Conservation (phyloP, 1,140 invertebrate species). For the Caerostris darwini region DNA sequence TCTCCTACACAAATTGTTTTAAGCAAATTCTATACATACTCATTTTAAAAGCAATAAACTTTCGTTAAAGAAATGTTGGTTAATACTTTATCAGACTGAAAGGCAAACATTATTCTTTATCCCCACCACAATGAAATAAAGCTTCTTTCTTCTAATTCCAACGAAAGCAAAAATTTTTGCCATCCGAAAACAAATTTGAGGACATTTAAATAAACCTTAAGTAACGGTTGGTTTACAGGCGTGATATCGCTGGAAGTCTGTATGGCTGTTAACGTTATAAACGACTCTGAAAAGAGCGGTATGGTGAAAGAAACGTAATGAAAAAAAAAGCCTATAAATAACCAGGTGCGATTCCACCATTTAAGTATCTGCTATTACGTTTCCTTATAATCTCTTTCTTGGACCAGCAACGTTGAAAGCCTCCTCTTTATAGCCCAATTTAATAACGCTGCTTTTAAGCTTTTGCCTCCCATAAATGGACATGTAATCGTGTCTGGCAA, state of each 20-base stretch:
- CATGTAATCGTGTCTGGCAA: not conserved
- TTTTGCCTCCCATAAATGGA: constrained; percentile 1
- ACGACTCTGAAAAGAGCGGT: not conserved
- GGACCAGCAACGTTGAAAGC: not conserved
- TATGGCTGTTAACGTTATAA: constrained; percentile 29
- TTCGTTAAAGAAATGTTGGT: not conserved
- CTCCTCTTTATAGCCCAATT: constrained; percentile 30
- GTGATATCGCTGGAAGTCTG: not conserved
- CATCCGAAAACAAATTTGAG: not conserved
- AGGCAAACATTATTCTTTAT: not conserved
- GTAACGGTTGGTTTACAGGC: not conserved
- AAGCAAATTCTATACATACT: not conserved
- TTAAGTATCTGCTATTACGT: constrained; percentile 52
- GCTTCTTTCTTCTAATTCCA: not conserved
- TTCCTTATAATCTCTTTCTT: constrained; percentile 8
- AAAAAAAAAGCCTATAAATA: constrained; percentile 19
- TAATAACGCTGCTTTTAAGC: constrained; percentile 49
- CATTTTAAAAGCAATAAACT: not conserved
- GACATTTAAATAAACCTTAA: constrained; percentile 5
- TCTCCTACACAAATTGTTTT: not conserved
- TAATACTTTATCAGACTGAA: not conserved
- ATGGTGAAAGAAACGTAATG: not conserved
- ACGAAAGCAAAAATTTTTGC: not conserved
- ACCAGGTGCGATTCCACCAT: constrained; percentile 36
- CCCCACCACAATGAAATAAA: not conserved